These are phyloP conservation scores for Setophaga kirtlandii DNA, from an alignment of 2,113 vertebrate species.

Conservation along the genomic window DNA sequence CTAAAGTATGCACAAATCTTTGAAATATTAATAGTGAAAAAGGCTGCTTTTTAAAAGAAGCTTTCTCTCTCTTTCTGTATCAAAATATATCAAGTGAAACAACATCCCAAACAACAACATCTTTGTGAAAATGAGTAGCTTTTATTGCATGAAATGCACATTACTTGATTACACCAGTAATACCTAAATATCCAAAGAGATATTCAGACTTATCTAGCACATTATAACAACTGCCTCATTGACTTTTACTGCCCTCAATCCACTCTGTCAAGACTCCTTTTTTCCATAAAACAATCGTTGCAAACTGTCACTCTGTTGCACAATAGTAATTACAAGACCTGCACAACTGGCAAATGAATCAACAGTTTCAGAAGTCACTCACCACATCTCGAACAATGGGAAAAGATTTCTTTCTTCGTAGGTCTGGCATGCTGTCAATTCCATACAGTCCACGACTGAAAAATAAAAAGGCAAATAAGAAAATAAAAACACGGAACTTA, in stretches of 20 bases:
- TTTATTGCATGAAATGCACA: not conserved
- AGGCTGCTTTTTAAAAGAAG: not conserved
- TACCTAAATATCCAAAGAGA: not conserved
- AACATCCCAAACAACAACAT: not conserved
- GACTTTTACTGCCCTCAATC: not conserved
- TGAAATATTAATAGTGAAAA: not conserved
- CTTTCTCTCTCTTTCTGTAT: not conserved
- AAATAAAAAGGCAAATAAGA: not conserved
- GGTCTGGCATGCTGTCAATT: conserved; percentile 99
- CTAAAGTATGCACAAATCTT: not conserved
- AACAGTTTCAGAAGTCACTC: conserved; percentile 59
- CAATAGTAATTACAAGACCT: not conserved
- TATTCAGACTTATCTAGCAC: not conserved
- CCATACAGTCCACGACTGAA: conserved; percentile 90
- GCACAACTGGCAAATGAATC: not conserved
- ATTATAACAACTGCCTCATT: not conserved
- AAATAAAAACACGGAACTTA: not conserved
- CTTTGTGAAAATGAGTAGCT: not conserved
- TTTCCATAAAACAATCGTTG: not conserved
- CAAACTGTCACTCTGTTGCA: not conserved
- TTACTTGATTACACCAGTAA: not conserved
- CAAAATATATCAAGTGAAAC: not conserved
- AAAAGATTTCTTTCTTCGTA: conserved; percentile 93
- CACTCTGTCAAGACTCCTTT: not conserved
- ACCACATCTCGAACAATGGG: conserved; percentile 97